A percentile compares a stretch with the other conserved stretches of the same genome.
Conservation (phyloP, 2,113 vertebrate genomes). For the Hydrochoerus hydrochaeris region DNA sequence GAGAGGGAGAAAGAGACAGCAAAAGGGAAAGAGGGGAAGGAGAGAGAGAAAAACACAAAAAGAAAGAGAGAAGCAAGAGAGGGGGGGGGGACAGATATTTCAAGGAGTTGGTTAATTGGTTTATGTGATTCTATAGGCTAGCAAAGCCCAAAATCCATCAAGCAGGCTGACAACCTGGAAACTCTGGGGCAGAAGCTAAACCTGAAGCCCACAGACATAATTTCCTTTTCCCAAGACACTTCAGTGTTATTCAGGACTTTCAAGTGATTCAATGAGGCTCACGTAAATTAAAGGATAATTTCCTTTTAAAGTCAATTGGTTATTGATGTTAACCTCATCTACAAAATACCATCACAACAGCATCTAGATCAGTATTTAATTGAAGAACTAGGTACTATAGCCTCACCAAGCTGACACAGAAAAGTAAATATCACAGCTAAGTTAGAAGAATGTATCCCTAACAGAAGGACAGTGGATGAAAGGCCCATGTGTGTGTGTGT, state of each 20-base stretch:
- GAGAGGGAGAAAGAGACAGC: neutral
- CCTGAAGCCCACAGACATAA: neutral
- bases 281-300: neutral
- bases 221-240: slow-evolving; percentile 9
- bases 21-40: neutral
- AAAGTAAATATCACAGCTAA: neutral
- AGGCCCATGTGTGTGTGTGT: neutral
- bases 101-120: neutral
- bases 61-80: too few species aligned
- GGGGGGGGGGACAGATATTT: neutral
- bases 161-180: neutral
- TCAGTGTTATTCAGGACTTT: slow-evolving; percentile 5
- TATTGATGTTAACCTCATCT: neutral
- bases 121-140: neutral
- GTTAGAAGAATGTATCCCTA: neutral
- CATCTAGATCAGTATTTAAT: neutral
- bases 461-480: neutral
- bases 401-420: neutral
- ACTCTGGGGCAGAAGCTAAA: neutral
- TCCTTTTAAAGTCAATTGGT: neutral
- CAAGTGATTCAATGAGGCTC: neutral
- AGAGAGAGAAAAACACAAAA: neutral
- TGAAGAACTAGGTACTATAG: neutral
- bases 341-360: neutral
- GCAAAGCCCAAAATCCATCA: neutral